These are phyloP conservation scores for Drosophila rhopaloa DNA, from an alignment of 1,140 invertebrate species.

Conservation along the genomic window DNA sequence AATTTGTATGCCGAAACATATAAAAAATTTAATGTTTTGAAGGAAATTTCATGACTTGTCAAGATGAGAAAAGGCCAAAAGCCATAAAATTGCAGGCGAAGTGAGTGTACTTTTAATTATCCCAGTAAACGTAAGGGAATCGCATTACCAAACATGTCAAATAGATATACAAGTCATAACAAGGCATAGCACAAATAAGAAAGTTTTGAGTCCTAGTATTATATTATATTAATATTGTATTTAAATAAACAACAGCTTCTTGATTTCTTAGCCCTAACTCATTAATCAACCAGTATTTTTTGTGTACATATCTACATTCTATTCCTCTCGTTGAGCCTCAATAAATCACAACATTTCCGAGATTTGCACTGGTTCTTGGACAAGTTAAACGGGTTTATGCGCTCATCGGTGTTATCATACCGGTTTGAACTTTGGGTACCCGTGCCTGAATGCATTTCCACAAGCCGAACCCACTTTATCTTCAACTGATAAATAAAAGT, in stretches of 20 bases:
- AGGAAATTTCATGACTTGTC: constrained; percentile 11
- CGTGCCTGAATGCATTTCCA: constrained; percentile 27
- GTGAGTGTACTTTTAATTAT: background rate
- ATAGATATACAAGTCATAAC: background rate
- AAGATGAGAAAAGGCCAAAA: background rate
- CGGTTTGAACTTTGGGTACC: constrained; percentile 39
- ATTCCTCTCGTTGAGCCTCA: constrained; percentile 27
- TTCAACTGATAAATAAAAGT: constrained; percentile 41
- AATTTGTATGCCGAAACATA: background rate
- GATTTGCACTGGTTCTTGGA: constrained; percentile 58
- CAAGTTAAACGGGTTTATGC: constrained; percentile 63
- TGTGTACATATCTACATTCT: background rate
- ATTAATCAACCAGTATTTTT: background rate
- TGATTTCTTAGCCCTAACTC: background rate
- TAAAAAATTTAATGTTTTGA: constrained; percentile 2
- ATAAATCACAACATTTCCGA: constrained; percentile 36
- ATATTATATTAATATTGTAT: background rate
- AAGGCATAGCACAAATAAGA: too few relatives aligned
- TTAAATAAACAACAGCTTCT: background rate
- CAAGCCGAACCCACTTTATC: constrained; percentile 25
- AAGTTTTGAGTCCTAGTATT: too few relatives aligned
- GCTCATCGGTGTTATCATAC: constrained; percentile 45
- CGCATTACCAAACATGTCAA: background rate
- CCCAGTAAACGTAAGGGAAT: background rate
- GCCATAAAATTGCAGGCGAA: too few relatives aligned